A percentile compares a stretch with the other conserved stretches of the same genome.
phyloP scores from a whole-genome alignment of 1,140 invertebrate species.

The Aradophagus sp. region DNA sequence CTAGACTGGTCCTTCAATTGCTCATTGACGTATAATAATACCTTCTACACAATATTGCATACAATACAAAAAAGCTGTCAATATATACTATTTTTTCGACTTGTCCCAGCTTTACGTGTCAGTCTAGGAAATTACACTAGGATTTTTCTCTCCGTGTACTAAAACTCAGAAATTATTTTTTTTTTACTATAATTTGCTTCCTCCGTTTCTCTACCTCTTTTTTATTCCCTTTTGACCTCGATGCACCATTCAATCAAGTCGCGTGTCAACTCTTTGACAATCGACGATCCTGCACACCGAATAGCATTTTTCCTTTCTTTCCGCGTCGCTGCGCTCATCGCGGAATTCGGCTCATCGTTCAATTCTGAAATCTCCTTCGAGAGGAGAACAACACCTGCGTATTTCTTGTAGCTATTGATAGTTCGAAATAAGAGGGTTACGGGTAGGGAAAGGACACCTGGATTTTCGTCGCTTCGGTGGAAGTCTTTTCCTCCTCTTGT shows the following conservation, averaged over 20 bases:
- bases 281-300: constrained; percentile 51
- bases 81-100: too few species aligned
- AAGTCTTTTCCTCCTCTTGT: constrained; percentile 13
- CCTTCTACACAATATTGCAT: neutral
- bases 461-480: constrained; percentile 55
- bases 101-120: too few species aligned
- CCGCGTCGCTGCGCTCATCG: constrained; percentile 33
- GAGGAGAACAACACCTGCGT: constrained; percentile 64
- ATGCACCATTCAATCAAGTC: constrained; percentile 57
- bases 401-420: constrained; percentile 64
- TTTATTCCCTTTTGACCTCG: constrained; percentile 2
- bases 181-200: too few species aligned
- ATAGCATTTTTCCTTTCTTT: constrained; percentile 42
- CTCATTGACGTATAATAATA: too few species aligned
- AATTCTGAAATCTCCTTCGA: constrained; percentile 40
- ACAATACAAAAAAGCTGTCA: too few species aligned
- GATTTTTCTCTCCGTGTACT: too few species aligned
- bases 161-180: too few species aligned
- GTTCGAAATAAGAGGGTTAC: constrained; percentile 67
- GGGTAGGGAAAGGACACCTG: constrained; percentile 62
- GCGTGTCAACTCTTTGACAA: constrained; percentile 66
- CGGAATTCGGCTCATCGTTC: constrained; percentile 44
- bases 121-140: too few species aligned
- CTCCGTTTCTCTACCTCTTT: neutral
- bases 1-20: neutral